Percentiles rank a stretch among this genome's conserved stretches.
Evolutionary conservation across 2,888 invertebrate species (phyloP).

Genomic region (Stenurella melanura): DNA sequence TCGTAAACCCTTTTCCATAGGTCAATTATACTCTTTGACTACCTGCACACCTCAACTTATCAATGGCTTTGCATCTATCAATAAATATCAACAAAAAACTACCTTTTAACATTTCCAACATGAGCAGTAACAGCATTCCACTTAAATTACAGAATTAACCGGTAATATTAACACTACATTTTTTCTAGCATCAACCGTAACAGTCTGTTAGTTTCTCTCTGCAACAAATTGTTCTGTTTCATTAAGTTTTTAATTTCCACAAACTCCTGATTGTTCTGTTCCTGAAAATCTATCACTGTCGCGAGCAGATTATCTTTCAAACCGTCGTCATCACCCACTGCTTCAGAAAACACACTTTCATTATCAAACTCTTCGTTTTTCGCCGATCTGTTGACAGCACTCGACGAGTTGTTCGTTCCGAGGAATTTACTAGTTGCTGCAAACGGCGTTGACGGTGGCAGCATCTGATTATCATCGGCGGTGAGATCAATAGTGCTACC

Average conservation of each 20-base stretch:
- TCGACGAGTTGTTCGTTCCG: neutral
- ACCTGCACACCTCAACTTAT: too few species aligned
- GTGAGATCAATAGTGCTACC: neutral
- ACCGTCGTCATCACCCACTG: constrained; percentile 37
- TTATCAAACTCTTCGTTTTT: constrained; percentile 28
- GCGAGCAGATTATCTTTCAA: constrained; percentile 39
- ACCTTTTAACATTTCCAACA: neutral
- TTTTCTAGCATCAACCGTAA: constrained; percentile 39
- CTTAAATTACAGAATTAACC: neutral
- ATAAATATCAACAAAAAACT: neutral
- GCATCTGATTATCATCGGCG: neutral
- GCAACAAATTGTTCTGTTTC: constrained; percentile 42
- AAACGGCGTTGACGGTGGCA: neutral
- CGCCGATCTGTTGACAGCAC: neutral
- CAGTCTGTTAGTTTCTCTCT: constrained; percentile 41
- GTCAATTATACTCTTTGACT: too few species aligned
- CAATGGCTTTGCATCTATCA: too few species aligned
- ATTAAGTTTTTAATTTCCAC: constrained; percentile 41
- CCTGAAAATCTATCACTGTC: constrained; percentile 41
- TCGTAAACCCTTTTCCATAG: too few species aligned
- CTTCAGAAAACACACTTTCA: constrained; percentile 38
- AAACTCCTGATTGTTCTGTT: constrained; percentile 41
- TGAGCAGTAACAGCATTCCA: constrained; percentile 9
- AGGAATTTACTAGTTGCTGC: neutral
- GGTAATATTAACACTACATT: constrained; percentile 16